A percentile compares a stretch with the other conserved stretches of the same genome.
phyloP scores from a whole-genome alignment of 2,888 invertebrate species.

The Eustalomyia histrio region DNA sequence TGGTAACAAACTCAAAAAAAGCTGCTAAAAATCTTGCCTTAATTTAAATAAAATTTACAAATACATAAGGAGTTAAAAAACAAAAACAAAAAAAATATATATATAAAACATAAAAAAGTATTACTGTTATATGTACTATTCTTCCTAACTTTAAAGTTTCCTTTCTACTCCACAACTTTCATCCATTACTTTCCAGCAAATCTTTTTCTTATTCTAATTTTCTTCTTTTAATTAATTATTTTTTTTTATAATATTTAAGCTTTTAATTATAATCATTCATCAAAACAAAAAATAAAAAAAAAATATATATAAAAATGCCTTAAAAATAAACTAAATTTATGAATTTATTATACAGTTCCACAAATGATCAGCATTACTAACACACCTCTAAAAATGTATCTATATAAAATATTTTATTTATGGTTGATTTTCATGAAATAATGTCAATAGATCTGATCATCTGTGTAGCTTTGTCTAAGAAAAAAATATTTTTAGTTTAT shows the following conservation, averaged over 20 bases:
- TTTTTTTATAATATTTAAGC: constrained; percentile 49
- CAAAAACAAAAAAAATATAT: not conserved
- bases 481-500: too few species aligned
- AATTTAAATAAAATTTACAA: constrained; percentile 24
- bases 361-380: too few species aligned
- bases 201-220: not conserved
- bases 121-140: constrained; percentile 30
- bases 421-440: too few species aligned
- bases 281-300: constrained; percentile 12
- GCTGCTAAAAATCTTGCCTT: constrained; percentile 40
- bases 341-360: not conserved
- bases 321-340: constrained; percentile 33
- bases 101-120: constrained; percentile 33
- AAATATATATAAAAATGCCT: constrained; percentile 7
- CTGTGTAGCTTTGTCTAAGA: not conserved
- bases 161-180: not conserved
- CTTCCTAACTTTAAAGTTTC: not conserved
- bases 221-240: constrained; percentile 27
- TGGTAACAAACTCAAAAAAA: not conserved
- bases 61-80: constrained; percentile 27
- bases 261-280: constrained; percentile 54
- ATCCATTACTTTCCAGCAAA: not conserved
- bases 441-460: not conserved
- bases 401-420: too few species aligned
- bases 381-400: too few species aligned